Evolutionary conservation across 92 coral and sea anemone species (phyloP).

Genomic region (Porites evermanni): DNA sequence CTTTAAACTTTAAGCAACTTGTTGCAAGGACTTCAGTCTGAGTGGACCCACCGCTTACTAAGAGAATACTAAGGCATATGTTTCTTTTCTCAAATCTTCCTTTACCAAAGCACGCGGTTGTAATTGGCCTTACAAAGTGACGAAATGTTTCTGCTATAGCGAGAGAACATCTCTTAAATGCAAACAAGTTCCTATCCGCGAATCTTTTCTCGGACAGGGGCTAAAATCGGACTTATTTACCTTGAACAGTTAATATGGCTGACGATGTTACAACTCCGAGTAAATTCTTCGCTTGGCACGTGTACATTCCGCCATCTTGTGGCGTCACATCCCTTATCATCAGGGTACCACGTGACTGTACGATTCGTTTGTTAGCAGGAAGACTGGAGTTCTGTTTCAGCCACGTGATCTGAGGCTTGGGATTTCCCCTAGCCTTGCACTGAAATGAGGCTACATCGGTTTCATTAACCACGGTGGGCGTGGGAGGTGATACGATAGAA

Average conservation of each 20-base stretch:
- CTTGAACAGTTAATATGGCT: constrained; percentile 62
- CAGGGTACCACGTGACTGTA: constrained; percentile 50
- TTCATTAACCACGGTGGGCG: constrained; percentile 41
- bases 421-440: constrained; percentile 69
- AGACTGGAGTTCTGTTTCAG: constrained; percentile 28
- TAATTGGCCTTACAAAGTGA: too few species aligned
- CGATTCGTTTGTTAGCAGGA: constrained; percentile 31
- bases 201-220: too few species aligned
- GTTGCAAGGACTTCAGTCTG: too few species aligned
- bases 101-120: too few species aligned
- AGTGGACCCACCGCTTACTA: too few species aligned
- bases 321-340: constrained; percentile 44
- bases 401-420: constrained; percentile 73
- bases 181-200: too few species aligned
- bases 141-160: too few species aligned
- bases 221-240: background rate
- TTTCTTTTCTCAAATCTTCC: too few species aligned
- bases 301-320: constrained; percentile 60
- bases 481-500: constrained; percentile 50
- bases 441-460: constrained; percentile 55
- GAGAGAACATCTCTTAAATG: too few species aligned
- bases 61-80: too few species aligned
- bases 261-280: constrained; percentile 58
- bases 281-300: constrained; percentile 54
- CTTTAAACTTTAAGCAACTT: too few species aligned